Evolutionary conservation across 2,888 invertebrate species (phyloP), one percentile per base, ranked within the genome.

Genomic region (Isoperla grammatica): DNA sequence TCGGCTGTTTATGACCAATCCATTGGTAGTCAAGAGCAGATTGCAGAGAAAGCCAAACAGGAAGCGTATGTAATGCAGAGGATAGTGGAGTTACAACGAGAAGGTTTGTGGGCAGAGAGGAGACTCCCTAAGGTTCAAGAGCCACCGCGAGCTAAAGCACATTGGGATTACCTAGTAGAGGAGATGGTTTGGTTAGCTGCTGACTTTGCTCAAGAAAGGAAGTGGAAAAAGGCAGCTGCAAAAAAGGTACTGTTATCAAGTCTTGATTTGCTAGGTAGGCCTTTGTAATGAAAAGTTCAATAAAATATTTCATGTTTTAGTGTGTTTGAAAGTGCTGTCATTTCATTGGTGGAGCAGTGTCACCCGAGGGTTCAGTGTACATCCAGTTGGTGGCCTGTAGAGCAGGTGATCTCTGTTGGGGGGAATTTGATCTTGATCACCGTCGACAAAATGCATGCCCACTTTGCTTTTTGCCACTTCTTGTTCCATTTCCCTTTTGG

Each of bases 131-230:
- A 95, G 77, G 85, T 94, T 65, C 87, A 91, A 72, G 95, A 95
- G 76, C 93, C 95, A 67, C 83, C 87, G 62, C 81, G 97, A 64
- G 81, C 85, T 56, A 98, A 97, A 78, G 88, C 93, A 23, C 98
- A 99, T 75, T 98, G 98, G 97, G 99, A 99, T 76, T 98, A 95
- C 76, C 78, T 99, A 65, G 78, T 99, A 43, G 98, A 99, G 76
- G 99, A 99, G 78, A 96, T 97, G 95, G 89, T 90, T 40, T 99
- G 99, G 99, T 80, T 99, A 66, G 93, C 96, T 39, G 90, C 94
- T 40, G 98, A 99, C 77, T 99, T 99, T 77, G 91, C 91, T 23
- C 93, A 95, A 74, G 99, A 99, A 76, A 83, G 97, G 64, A 96
- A 95, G 74, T 96, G 95, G 95, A 99, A 99, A 72, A 94, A 94